Percentiles rank a stretch among this genome's conserved stretches.
These are phyloP conservation scores for Mythimna pallens DNA, from an alignment of 2,888 invertebrate species.

Conservation along the genomic window DNA sequence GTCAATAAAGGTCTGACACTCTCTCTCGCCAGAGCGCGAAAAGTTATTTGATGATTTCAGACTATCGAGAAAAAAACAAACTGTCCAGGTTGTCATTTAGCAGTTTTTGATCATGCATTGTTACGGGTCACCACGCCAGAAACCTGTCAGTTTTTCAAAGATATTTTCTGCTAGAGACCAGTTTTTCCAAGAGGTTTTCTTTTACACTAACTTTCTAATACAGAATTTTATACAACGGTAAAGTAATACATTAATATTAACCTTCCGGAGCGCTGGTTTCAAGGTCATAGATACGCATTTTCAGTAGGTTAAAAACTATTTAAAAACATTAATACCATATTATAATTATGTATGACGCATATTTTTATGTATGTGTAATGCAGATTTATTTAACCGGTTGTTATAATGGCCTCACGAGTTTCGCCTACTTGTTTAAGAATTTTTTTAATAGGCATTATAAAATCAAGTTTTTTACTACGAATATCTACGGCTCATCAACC, in stretches of 20 bases:
- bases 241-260: not conserved
- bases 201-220: too few species aligned
- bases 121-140: too few species aligned
- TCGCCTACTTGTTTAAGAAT: not conserved
- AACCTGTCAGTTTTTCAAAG: not conserved
- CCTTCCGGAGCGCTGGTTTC: not conserved
- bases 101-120: too few species aligned
- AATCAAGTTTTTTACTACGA: not conserved
- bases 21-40: too few species aligned
- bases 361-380: constrained; percentile 12
- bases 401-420: constrained; percentile 4
- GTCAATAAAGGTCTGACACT: too few species aligned
- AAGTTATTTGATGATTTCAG: too few species aligned
- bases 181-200: too few species aligned
- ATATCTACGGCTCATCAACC: not conserved
- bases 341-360: constrained; percentile 6
- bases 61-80: too few species aligned
- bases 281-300: constrained; percentile 18
- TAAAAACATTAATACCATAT: not conserved
- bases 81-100: too few species aligned
- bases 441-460: not conserved
- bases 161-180: too few species aligned
- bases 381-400: constrained; percentile 30
- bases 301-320: not conserved
- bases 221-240: too few species aligned